Base-by-base conservation (phyloP, 2,888 invertebrate genomes). In the Calameuta idolon region DNA sequence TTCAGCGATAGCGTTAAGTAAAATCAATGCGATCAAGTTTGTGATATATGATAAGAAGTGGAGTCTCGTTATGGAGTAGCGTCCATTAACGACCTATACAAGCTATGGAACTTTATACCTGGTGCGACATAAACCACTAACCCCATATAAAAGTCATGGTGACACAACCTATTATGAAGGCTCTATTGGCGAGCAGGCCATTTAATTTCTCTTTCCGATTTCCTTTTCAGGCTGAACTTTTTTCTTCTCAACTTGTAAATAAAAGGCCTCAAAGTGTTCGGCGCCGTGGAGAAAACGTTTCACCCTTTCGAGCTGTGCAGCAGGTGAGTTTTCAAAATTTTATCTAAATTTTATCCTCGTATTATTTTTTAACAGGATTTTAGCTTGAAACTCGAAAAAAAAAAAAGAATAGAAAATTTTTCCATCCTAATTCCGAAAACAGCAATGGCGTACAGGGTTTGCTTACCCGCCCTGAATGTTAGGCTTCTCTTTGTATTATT, bases 211-310 rank as follows among this genome's bases (percentile, higher is more conserved):
- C 55, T n/a, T 23, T 78, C 31, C 34, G 30, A 74, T 82, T 73
- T 90, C 88, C 88, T 86, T 93, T 92, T 73, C 92, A 94, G 94
- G 94, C 93, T 92, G 91, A 89, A 83, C 88, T 91, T 92, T 92
- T 91, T 91, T 89, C 87, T 89, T 87, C 83, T 82, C 86, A 88
- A 87, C 86, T 89, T 92, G 92, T 92, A 88, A 92, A 93, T 90
- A 93, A 93, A 94, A 94, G 93, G 93, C 94, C 91, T 93, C 94
- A 94, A 94, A 93, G 94, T 94, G 94, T 94, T 93, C 94, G 93
- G 93, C 92, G 93, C 94, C 92, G 93, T 94, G 93, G 94, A 94
- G 92, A 92, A 93, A 91, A 92, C 93, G 92, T 93, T 93, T 90
- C 93, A 93, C 92, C 93, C 93, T 91, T 93, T 93, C 93, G 94